Evolutionary conservation across 2,113 vertebrate genomes (phyloP), one percentile per base, ranked within the genome.

Genomic region (Pollimyrus isidori): DNA sequence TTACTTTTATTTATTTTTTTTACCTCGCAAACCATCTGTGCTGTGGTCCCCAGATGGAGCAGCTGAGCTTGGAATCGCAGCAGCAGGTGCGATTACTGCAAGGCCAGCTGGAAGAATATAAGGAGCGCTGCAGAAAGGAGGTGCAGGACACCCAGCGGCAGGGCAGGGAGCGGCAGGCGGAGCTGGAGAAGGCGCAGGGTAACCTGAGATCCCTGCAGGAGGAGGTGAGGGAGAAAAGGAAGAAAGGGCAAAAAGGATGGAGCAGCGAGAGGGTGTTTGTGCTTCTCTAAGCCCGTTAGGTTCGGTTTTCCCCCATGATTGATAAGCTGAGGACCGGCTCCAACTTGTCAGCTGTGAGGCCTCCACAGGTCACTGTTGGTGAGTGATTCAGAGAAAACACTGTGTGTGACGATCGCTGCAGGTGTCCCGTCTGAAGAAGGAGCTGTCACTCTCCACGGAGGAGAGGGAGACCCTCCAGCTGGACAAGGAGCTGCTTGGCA

Each of bases 71-170:
- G 0, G 95, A 97, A 50, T 97, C 96, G 0, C 95, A 94, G 89
- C 94, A 94, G 83, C 96, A 97, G 0, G 90, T 94, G 39, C 94
- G 94, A 15, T 46, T 56, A 46, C 94, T 99, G 53, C 95, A 93
- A 90, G 62, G 92, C 1, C 97, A 99, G 93, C 93, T 99, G 94
- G 98, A 99, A 52, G 98, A 99, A 86, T 96, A 97, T 58, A 97
- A 95, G 92, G 98, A 98, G 88, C 96, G 95, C 87, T 94, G 97
- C 0, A 97, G 96, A 80, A 95, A 95, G 91, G 98, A 99, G 91
- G 93, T 97, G 73, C 95, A 95, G 0, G 98, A 99, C 45, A 95
- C 93, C 1, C 97, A 98, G 39, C 97, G 96, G 45, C 95, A 96
- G 42, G 96, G 96, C 89, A 97, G 96, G 89, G 95, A 98, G 0